Conservation (phyloP, 2,888 invertebrate genomes). For the Scaptomyza tumidula region DNA sequence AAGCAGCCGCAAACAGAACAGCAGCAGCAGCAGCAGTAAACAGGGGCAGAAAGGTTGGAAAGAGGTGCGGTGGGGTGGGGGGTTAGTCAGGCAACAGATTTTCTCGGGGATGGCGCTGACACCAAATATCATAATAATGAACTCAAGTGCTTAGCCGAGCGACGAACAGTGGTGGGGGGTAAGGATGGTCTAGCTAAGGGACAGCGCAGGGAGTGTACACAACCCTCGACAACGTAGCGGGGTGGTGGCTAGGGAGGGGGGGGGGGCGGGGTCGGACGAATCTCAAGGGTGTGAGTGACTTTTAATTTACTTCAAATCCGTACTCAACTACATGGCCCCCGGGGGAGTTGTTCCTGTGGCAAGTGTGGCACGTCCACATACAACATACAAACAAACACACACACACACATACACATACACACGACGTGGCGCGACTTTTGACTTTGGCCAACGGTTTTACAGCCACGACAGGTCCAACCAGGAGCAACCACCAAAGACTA, state of each 20-base stretch:
- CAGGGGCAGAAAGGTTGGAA: not conserved
- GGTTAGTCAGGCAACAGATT: conserved; percentile 8
- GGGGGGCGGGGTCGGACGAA: not conserved
- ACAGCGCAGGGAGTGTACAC: conserved; percentile 8
- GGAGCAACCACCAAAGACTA: conserved; percentile 39
- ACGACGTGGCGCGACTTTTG: conserved; percentile 54
- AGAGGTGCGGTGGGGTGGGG: not conserved
- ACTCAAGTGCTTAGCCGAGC: conserved; percentile 48
- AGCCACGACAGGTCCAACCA: conserved; percentile 15
- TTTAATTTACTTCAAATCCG: conserved; percentile 84
- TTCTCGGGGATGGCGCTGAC: conserved; percentile 67
- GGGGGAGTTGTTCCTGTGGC: conserved; percentile 74
- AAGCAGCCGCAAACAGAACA: conserved; percentile 4
- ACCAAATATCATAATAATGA: conserved; percentile 81
- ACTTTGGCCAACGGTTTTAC: conserved; percentile 36
- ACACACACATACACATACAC: not conserved
- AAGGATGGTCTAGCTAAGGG: not conserved
- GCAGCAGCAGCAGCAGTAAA: not conserved
- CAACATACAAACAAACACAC: conserved; percentile 21
- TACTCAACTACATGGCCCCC: conserved; percentile 76
- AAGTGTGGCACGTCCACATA: conserved; percentile 70
- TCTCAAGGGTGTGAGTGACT: conserved; percentile 81
- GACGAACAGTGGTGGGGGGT: not conserved
- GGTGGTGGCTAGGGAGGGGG: not conserved
- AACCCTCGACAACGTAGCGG: conserved; percentile 27